Evolutionary conservation across 2,113 vertebrate genomes (phyloP).

Genomic region (Forbesichthys papilliferus): DNA sequence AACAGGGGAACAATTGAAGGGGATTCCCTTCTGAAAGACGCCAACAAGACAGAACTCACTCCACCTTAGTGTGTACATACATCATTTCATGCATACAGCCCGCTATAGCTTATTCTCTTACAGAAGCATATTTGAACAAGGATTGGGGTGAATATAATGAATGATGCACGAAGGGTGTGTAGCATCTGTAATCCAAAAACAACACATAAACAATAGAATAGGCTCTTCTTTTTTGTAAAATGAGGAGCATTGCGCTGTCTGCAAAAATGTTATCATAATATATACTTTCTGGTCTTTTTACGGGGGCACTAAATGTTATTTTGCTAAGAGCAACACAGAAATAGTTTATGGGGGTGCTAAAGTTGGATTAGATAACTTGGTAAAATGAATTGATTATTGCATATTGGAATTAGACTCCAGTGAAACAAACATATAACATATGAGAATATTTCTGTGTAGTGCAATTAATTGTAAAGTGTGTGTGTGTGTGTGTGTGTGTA

Average conservation of each 20-base stretch:
- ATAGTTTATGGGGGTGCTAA: neutral
- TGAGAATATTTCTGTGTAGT: too few relatives aligned
- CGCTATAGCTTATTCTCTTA: conserved; percentile 50
- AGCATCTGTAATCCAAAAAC: conserved; percentile 56
- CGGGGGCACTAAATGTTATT: neutral
- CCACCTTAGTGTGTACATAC: conserved; percentile 50
- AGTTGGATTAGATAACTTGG: too few relatives aligned
- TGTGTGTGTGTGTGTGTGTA: too few relatives aligned
- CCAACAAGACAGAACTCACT: conserved; percentile 64
- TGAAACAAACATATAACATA: too few relatives aligned
- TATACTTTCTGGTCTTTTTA: neutral
- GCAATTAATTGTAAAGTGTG: too few relatives aligned
- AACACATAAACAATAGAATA: conserved; percentile 28
- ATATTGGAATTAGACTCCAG: too few relatives aligned
- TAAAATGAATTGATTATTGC: too few relatives aligned
- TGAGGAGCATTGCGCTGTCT: too few relatives aligned
- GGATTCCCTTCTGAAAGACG: conserved; percentile 72
- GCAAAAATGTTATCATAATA: too few relatives aligned
- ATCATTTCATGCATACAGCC: conserved; percentile 51
- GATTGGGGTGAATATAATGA: conserved; percentile 65
- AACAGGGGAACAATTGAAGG: conserved; percentile 51
- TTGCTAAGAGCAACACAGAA: conserved; percentile 4
- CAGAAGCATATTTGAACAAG: conserved; percentile 67
- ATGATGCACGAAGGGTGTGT: conserved; percentile 45
- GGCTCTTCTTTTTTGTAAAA: too few relatives aligned